A percentile compares a stretch with the other conserved stretches of the same genome.
Conservation (phyloP, 2,113 vertebrate species). For the Rattus rattus region DNA sequence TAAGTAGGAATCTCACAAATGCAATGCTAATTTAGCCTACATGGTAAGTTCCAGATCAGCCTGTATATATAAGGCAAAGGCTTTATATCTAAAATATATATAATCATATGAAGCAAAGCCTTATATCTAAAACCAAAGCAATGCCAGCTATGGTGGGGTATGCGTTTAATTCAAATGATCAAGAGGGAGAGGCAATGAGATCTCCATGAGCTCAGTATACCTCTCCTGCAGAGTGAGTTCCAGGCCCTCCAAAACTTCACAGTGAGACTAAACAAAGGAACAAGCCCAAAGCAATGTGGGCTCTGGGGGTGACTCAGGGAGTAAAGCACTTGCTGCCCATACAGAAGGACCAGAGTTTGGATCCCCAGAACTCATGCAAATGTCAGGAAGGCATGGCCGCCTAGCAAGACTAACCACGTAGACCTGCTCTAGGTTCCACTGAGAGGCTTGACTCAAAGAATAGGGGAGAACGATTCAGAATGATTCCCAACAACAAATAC, state of each 20-base stretch:
- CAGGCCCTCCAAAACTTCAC: not conserved
- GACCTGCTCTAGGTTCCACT: not conserved
- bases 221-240: not conserved
- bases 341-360: not conserved
- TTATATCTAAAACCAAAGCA: not conserved
- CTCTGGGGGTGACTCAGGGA: not conserved
- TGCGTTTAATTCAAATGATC: not conserved
- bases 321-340: not conserved
- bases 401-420: not conserved
- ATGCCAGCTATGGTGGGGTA: not conserved
- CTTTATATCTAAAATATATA: not conserved
- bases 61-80: not conserved
- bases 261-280: not conserved
- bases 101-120: too few relatives aligned
- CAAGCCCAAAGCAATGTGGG: too few relatives aligned
- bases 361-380: too few relatives aligned
- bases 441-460: not conserved
- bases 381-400: not conserved
- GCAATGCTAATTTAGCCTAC: not conserved
- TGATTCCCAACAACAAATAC: not conserved
- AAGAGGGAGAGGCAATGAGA: not conserved
- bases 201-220: too few relatives aligned
- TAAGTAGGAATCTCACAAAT: not conserved
- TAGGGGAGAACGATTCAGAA: not conserved
- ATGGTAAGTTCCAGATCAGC: not conserved